A percentile compares a stretch with the other conserved stretches of the same genome.
phyloP scores from a whole-genome alignment of 2,113 vertebrate species.

The Campylorhamphus procurvoides region DNA sequence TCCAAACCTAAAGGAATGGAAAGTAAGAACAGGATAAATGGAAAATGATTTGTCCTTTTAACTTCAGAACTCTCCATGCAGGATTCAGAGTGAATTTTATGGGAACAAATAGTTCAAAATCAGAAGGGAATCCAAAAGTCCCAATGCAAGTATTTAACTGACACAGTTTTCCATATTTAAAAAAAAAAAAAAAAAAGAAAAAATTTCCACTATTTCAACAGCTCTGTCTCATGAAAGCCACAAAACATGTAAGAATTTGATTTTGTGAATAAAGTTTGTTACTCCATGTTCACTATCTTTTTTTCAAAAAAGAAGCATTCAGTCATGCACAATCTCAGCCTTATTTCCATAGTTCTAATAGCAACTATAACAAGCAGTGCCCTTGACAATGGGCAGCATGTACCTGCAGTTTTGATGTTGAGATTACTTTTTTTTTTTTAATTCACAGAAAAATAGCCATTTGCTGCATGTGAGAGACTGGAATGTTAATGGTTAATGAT shows the following conservation, averaged over 20 bases:
- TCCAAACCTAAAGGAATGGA: slow-evolving; percentile 84
- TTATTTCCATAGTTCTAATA: neutral
- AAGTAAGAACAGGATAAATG: neutral
- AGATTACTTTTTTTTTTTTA: neutral
- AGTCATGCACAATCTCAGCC: neutral
- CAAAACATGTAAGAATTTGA: neutral
- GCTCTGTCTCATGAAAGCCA: neutral
- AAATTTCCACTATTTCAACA: neutral
- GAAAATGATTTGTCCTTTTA: neutral
- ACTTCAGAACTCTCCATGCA: neutral
- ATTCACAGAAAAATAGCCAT: neutral
- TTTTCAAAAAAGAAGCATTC: neutral
- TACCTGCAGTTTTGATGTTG: neutral
- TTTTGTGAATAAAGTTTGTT: neutral
- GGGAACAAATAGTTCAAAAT: neutral
- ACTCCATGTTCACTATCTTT: neutral
- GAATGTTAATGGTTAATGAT: neutral
- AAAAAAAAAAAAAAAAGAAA: neutral
- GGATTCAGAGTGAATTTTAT: neutral
- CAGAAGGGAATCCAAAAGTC: neutral
- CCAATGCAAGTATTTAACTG: neutral
- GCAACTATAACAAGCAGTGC: neutral
- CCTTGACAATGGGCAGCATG: neutral
- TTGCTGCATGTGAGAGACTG: neutral
- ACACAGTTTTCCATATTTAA: neutral